Base-by-base conservation (phyloP, 2,797 vertebrate genomes). In the Malurus leucopterus region DNA sequence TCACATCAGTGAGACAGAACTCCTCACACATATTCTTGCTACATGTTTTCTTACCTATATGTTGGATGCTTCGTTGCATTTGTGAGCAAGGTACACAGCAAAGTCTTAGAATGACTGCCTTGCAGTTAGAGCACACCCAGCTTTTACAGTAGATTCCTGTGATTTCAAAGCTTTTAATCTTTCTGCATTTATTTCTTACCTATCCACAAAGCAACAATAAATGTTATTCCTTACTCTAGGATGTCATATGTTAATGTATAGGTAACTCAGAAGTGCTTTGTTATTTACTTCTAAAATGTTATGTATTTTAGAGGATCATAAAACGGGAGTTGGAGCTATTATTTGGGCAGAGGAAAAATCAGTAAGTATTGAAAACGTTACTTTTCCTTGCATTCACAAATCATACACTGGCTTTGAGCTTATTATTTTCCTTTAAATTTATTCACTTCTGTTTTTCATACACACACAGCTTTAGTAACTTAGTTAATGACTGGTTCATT, bases 301-400 rank as follows among this genome's bases (percentile, higher is more conserved):
- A 12, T 96, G 44, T 96, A 63, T 98, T 98, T 93, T 96, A 99
- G 99, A 99, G 97, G 99, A 99, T 94, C 98, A 98, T 74, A 99
- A 99, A 97, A 98, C 98, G 14, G 99, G 99, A 54, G 99, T 99
- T 58, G 99, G 99, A 47, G 98, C 98, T 38, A 98, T 99, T 46
- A 99, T 99, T 93, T 99, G 99, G 99, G 98, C 98, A 76, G 98
- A 98, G 94, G 97, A 98, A 81, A 98, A 96, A 90, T 94, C 96
- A 95, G 99, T 99, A 96, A 98, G 98, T 97, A 92, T 84, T 86
- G 90, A 76, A 89, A 86, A 73, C 64, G 46, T 77, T 89, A 11
- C 53, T 80, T 90, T 84, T 71, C 50, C 53, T 73, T 89, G 23
- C 47, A 27, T 14, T 79, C 49, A 40, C 4, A 61, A 16, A 57